Evolutionary conservation across 2,888 invertebrate species (phyloP).

Genomic region (Coenonympha arcania): DNA sequence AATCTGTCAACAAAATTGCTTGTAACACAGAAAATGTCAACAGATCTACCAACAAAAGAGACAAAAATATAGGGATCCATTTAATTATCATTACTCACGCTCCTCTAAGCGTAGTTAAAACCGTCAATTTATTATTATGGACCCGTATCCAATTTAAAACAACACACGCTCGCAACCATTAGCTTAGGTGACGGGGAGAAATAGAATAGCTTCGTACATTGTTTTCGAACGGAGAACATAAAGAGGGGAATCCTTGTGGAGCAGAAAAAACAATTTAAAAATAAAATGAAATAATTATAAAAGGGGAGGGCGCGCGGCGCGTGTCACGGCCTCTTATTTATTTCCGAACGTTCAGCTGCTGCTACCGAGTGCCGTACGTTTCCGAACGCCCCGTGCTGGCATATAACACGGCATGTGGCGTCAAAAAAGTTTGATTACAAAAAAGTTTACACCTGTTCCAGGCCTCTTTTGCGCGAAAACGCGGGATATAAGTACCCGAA

Average conservation of each 20-base stretch:
- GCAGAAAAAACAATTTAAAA: constrained; percentile 74
- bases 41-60: constrained; percentile 20
- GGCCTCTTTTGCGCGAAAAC: too few relatives aligned
- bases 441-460: constrained; percentile 29
- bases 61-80: constrained; percentile 62
- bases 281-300: constrained; percentile 74
- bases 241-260: constrained; percentile 66
- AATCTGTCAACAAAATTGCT: not conserved
- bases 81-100: constrained; percentile 71
- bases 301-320: constrained; percentile 66
- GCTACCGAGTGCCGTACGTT: constrained; percentile 41
- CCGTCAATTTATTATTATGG: constrained; percentile 73
- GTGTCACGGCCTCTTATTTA: constrained; percentile 68
- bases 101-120: constrained; percentile 62
- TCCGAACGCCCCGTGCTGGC: constrained; percentile 44
- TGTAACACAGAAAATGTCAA: constrained; percentile 7
- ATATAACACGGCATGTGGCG: constrained; percentile 54
- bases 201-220: too few relatives aligned
- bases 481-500: too few relatives aligned
- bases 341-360: constrained; percentile 63
- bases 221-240: constrained; percentile 60
- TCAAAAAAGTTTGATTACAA: constrained; percentile 35
- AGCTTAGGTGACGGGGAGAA: constrained; percentile 44
- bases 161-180: constrained; percentile 58
- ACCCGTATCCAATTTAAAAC: constrained; percentile 75